Base-by-base conservation (phyloP, 1,140 invertebrate species). In the Anthonomus grandis region DNA sequence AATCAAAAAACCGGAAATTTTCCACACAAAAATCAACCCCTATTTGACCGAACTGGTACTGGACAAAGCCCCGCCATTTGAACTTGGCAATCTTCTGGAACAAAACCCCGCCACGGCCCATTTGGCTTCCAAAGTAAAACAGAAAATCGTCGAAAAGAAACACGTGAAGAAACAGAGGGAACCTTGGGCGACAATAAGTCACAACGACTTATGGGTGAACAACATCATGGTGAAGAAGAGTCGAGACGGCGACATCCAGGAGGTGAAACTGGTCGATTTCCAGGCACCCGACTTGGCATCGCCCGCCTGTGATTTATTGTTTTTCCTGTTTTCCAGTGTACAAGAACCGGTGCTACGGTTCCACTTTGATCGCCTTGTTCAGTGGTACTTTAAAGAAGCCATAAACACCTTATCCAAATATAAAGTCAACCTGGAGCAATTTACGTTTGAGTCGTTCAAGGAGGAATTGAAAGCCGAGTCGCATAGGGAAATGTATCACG, bases 191-290 rank as follows among this genome's bases (percentile, higher is more conserved):
- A 77, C 75, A 0, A 71, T 79, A 8, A 67, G 74, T 1, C 83
- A 85, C 38, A 68, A 74, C 2, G 83, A 85, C 66, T 74, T 82
- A 18, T 84, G 82, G 83, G 70, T 76, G 3, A 84, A 83, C 60
- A 85, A 85, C 55, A 68, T 82, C 2, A 71, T 85, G 63, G 44
- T 76, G 1, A 70, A 73, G 62, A 65, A 75, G 57, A 23, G 9
- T 2, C n/a, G n/a, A n/a, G 61, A 64, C 3, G 68, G 65, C 0
- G 50, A 68, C 12, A 70, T 78, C 0, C 62, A 70, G 1, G 71
- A 76, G 24, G 55, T 80, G 2, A 83, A 81, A 66, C 74, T 85
- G 24, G 70, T 85, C 0, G 83, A 85, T 63, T 85, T 83, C 57
- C 83, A 85, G 70, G 75, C 79, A 15, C 71, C 76, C 4, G 62